Conservation (phyloP, 2,113 vertebrate genomes). For the Laticauda laticaudata region DNA sequence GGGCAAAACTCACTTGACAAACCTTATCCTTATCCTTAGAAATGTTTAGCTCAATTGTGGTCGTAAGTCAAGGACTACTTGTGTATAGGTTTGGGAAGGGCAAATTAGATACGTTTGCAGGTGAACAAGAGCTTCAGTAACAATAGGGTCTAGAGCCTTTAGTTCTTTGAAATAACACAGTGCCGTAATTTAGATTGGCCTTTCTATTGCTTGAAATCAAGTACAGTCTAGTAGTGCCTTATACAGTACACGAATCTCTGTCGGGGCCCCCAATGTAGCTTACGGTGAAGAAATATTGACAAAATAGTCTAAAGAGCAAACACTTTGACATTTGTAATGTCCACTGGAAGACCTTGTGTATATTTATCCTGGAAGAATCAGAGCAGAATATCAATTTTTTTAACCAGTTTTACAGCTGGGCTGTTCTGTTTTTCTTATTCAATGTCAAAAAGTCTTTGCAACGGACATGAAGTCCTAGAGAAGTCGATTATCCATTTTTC, state of each 20-base stretch:
- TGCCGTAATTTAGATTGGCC: conserved; percentile 30
- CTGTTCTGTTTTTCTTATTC: conserved; percentile 49
- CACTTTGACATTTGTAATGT: conserved; percentile 84
- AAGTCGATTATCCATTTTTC: conserved; percentile 42
- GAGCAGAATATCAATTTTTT: conserved; percentile 71
- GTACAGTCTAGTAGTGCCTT: not conserved
- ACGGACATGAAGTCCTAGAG: conserved; percentile 2
- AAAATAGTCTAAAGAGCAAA: conserved; percentile 81
- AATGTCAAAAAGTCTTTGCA: conserved; percentile 19
- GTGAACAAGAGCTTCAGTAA: not conserved
- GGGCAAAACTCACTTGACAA: not conserved
- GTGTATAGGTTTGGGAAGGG: not conserved
- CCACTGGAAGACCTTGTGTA: conserved; percentile 79
- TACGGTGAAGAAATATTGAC: conserved; percentile 80
- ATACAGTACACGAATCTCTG: conserved; percentile 56
- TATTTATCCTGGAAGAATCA: conserved; percentile 75
- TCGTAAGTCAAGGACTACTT: not conserved
- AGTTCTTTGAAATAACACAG: not conserved
- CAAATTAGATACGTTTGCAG: not conserved
- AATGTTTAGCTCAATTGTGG: not conserved
- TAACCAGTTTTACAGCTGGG: conserved; percentile 40
- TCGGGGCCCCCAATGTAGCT: conserved; percentile 63
- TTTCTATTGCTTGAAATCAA: conserved; percentile 42
- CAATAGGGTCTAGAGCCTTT: not conserved
- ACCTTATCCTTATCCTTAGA: not conserved